Evolutionary conservation across 2,797 vertebrate species (phyloP).

Genomic region (Myiotriccus ornatus): DNA sequence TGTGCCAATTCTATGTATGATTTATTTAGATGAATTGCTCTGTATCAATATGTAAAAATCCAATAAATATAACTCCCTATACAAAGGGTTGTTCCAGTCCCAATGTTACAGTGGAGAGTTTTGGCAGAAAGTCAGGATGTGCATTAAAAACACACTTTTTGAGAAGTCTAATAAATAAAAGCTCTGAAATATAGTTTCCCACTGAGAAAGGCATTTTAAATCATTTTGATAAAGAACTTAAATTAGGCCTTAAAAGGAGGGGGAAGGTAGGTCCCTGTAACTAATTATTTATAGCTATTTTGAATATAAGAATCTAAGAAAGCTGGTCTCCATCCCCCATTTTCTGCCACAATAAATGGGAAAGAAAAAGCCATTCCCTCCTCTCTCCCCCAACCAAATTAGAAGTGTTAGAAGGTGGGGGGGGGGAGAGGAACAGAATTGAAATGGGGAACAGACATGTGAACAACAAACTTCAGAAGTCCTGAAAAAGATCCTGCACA

Average conservation of each 20-base stretch:
- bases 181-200: slow-evolving; percentile 79
- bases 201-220: slow-evolving; percentile 78
- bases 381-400: not conserved
- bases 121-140: slow-evolving; percentile 82
- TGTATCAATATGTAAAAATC: slow-evolving; percentile 76
- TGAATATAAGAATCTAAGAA: slow-evolving; percentile 62
- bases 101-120: slow-evolving; percentile 68
- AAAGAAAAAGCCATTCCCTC: not conserved
- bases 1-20: slow-evolving; percentile 61
- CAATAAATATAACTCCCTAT: slow-evolving; percentile 76
- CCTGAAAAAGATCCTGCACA: not conserved
- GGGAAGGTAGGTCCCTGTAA: slow-evolving; percentile 62
- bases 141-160: slow-evolving; percentile 83
- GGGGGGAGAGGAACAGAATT: not conserved
- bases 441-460: not conserved
- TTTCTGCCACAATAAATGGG: not conserved
- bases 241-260: slow-evolving; percentile 76
- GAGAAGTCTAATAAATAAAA: slow-evolving; percentile 81
- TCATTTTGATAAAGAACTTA: slow-evolving; percentile 82
- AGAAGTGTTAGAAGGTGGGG: not conserved
- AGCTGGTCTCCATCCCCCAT: slow-evolving; percentile 23
- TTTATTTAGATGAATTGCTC: slow-evolving; percentile 78
- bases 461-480: not conserved
- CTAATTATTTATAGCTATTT: slow-evolving; percentile 81
- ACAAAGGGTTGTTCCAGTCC: slow-evolving; percentile 61